A percentile compares a stretch with the other conserved stretches of the same genome.
Evolutionary conservation across 2,888 invertebrate species (phyloP).

Genomic region (Empis stercorea): DNA sequence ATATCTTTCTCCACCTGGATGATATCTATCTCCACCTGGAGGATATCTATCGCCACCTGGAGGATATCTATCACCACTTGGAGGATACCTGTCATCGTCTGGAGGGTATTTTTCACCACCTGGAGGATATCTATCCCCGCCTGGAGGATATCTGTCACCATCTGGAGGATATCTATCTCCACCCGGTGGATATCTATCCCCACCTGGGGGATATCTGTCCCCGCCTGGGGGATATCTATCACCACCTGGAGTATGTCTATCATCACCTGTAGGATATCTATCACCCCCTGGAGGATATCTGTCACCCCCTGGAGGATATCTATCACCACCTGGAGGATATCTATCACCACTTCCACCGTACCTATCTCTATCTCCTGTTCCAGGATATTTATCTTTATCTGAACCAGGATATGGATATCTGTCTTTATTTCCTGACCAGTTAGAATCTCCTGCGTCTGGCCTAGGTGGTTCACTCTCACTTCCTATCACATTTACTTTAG

Average conservation of each 20-base stretch:
- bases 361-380: constrained; percentile 30
- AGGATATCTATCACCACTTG: constrained; percentile 28
- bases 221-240: constrained; percentile 26
- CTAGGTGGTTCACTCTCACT: constrained; percentile 22
- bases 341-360: constrained; percentile 25
- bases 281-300: constrained; percentile 36
- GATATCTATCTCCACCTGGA: constrained; percentile 29
- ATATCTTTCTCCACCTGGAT: constrained; percentile 31
- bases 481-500: constrained; percentile 36
- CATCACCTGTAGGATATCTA: constrained; percentile 26
- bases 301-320: constrained; percentile 31
- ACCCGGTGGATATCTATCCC: constrained; percentile 15
- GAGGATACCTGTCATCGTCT: constrained; percentile 33
- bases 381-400: constrained; percentile 29
- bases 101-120: constrained; percentile 23
- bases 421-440: constrained; percentile 33
- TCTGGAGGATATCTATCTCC: constrained; percentile 27
- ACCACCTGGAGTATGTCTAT: constrained; percentile 27
- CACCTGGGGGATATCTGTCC: constrained; percentile 28
- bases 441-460: constrained; percentile 21
- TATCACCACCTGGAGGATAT: constrained; percentile 32
- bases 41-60: constrained; percentile 31
- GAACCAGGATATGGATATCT: constrained; percentile 38
- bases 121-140: constrained; percentile 14
- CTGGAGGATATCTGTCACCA: constrained; percentile 24